These are phyloP conservation scores for Xiphias gladius DNA, from an alignment of 2,113 vertebrate genomes.

Conservation along the genomic window DNA sequence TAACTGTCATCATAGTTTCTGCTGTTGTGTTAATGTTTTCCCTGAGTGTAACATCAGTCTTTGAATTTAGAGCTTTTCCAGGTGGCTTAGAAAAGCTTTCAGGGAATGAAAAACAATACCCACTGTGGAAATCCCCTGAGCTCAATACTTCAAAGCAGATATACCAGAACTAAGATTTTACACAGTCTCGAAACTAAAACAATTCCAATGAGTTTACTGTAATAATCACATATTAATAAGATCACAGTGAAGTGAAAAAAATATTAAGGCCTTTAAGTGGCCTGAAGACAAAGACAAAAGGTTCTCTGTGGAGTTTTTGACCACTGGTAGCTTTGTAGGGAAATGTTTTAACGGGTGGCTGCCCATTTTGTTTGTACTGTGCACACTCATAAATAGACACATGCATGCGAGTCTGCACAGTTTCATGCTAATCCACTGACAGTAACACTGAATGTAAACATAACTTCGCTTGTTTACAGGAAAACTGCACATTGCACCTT, in stretches of 20 bases:
- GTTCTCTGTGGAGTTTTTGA: not conserved
- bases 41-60: too few species aligned
- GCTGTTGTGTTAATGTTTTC: not conserved
- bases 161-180: not conserved
- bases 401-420: not conserved
- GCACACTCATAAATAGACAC: not conserved
- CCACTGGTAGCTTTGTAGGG: not conserved
- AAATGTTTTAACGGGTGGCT: not conserved
- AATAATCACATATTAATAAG: not conserved
- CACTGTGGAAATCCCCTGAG: slow-evolving; percentile 24
- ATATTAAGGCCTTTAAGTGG: not conserved
- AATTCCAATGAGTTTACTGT: not conserved
- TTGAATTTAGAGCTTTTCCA: not conserved
- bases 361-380: not conserved
- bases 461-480: too few species aligned
- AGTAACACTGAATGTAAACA: too few species aligned
- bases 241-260: not conserved
- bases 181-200: not conserved
- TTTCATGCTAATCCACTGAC: not conserved
- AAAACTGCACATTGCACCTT: too few species aligned
- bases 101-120: slow-evolving; percentile 2
- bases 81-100: not conserved
- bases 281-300: not conserved
- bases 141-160: not conserved
- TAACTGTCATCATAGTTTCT: not conserved